phyloP scores from a whole-genome alignment of 2,888 invertebrate species.

The Andrena hattorfiana region DNA sequence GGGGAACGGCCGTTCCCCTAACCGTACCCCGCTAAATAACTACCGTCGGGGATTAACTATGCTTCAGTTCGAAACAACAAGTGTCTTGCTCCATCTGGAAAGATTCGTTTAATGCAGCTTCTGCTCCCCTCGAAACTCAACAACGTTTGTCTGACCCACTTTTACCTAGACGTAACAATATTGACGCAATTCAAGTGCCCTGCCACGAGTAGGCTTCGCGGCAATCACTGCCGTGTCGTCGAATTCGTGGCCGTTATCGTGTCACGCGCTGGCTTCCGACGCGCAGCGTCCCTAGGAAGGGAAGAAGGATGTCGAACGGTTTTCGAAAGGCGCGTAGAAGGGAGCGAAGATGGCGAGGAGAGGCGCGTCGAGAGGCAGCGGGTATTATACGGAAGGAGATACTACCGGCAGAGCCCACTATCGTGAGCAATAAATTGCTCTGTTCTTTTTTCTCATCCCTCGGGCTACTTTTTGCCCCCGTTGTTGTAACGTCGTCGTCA shows the following conservation, averaged over 20 bases:
- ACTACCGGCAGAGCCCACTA: slow-evolving; percentile 74
- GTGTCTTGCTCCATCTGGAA: background rate
- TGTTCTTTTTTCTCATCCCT: slow-evolving; percentile 70
- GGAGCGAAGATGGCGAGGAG: slow-evolving; percentile 12
- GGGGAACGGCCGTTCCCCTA: slow-evolving; percentile 3
- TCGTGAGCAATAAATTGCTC: slow-evolving; percentile 79
- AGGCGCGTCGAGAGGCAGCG: slow-evolving; percentile 23
- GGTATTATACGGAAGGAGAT: slow-evolving; percentile 77
- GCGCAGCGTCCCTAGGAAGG: background rate
- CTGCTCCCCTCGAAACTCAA: too few species aligned
- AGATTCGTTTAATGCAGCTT: too few species aligned
- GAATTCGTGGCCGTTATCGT: slow-evolving; percentile 10
- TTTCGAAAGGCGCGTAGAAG: slow-evolving; percentile 15
- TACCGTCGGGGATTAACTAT: background rate
- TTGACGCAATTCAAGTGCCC: too few species aligned
- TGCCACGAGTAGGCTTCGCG: background rate
- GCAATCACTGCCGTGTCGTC: background rate
- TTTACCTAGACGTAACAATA: too few species aligned
- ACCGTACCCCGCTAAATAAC: background rate
- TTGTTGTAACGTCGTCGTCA: slow-evolving; percentile 60
- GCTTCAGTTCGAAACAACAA: background rate
- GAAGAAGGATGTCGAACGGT: background rate
- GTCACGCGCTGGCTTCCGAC: background rate
- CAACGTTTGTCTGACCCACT: too few species aligned
- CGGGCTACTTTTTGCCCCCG: slow-evolving; percentile 74